Percentiles rank a stretch among this genome's conserved stretches.
Conservation (phyloP, 1,140 invertebrate genomes). For the Riptortus pedestris region DNA sequence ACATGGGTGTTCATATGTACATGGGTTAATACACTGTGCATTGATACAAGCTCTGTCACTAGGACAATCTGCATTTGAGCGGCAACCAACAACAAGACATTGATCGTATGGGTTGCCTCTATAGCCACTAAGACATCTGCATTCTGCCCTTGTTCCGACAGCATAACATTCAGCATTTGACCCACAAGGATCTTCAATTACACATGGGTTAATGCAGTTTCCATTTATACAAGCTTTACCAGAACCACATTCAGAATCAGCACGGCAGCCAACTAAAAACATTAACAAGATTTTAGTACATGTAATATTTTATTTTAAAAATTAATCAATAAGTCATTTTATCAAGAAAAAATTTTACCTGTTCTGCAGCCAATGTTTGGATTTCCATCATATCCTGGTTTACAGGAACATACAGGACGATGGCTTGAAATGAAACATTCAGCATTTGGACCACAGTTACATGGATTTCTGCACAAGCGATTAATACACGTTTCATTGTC, state of each 20-base stretch:
- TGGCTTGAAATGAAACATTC: slow-evolving; percentile 72
- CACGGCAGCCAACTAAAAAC: slow-evolving; percentile 56
- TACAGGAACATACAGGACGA: slow-evolving; percentile 73
- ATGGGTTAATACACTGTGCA: slow-evolving; percentile 76
- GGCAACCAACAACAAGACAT: slow-evolving; percentile 73
- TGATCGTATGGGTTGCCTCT: slow-evolving; percentile 66
- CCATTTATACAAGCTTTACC: slow-evolving; percentile 71
- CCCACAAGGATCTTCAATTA: slow-evolving; percentile 67
- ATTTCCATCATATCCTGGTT: slow-evolving; percentile 71
- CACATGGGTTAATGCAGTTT: slow-evolving; percentile 73
- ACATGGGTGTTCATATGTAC: slow-evolving; percentile 65
- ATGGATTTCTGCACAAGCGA: slow-evolving; percentile 72
- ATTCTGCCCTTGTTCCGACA: slow-evolving; percentile 60
- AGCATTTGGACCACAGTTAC: slow-evolving; percentile 74
- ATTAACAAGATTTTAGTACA: slow-evolving; percentile 20
- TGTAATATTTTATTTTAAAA: not conserved
- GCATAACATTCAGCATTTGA: slow-evolving; percentile 73
- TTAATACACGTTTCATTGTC: slow-evolving; percentile 71
- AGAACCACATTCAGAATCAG: slow-evolving; percentile 65
- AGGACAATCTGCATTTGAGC: slow-evolving; percentile 78
- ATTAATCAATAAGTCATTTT: not conserved
- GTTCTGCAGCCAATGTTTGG: slow-evolving; percentile 66
- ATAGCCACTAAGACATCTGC: slow-evolving; percentile 67
- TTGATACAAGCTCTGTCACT: slow-evolving; percentile 72
- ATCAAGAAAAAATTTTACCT: slow-evolving; percentile 31